Conservation (phyloP, 2,888 invertebrate genomes). For the Muschampia staudingeri region DNA sequence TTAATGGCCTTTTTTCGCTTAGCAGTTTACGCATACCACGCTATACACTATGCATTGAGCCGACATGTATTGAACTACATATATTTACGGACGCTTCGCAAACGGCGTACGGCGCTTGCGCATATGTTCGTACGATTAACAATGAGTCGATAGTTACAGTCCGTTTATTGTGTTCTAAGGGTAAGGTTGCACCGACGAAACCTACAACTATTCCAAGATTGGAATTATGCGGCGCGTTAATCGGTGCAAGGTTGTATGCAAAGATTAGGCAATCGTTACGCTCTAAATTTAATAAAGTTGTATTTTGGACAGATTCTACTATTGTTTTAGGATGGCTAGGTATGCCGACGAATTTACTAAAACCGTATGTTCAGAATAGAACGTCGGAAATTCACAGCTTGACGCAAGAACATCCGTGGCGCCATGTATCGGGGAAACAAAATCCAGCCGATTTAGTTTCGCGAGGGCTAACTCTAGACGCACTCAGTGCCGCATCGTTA, state of each 20-base stretch:
- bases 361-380: constrained; percentile 59
- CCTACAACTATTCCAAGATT: constrained; percentile 11
- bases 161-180: neutral
- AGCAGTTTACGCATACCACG: constrained; percentile 36
- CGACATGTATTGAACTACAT: constrained; percentile 47
- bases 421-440: constrained; percentile 50
- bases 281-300: constrained; percentile 22
- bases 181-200: constrained; percentile 9
- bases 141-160: constrained; percentile 1
- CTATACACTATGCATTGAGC: constrained; percentile 17
- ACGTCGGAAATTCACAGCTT: constrained; percentile 53
- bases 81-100: constrained; percentile 65
- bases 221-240: constrained; percentile 15
- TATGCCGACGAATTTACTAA: constrained; percentile 36
- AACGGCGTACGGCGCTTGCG: constrained; percentile 64
- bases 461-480: neutral
- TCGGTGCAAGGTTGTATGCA: neutral
- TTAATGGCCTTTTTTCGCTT: neutral
- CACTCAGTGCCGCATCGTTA: neutral
- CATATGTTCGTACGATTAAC: constrained; percentile 59
- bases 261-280: constrained; percentile 13
- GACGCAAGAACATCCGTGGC: constrained; percentile 45
- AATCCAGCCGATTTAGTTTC: constrained; percentile 18
- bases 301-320: constrained; percentile 63
- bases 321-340: constrained; percentile 53